These are phyloP conservation scores for Lissonota sp. DNA, from an alignment of 2,888 invertebrate species.

Conservation along the genomic window DNA sequence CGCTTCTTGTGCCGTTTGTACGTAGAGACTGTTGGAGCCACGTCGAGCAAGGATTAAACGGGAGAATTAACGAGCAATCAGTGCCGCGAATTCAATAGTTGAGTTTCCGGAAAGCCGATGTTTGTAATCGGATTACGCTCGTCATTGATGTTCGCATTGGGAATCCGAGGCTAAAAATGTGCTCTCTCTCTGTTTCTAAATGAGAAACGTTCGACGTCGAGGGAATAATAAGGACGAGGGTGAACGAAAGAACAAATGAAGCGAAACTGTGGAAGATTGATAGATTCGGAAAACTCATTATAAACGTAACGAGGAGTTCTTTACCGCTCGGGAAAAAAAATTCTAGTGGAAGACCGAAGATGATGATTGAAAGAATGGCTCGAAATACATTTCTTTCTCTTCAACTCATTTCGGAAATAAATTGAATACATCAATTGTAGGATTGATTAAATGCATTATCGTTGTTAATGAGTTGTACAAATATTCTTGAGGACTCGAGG, in stretches of 20 bases:
- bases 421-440: no score
- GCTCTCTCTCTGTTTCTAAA: not conserved
- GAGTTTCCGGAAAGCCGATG: not conserved
- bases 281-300: conserved; percentile 31
- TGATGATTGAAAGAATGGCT: not conserved
- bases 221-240: conserved; percentile 12
- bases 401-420: not conserved
- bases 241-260: conserved; percentile 15
- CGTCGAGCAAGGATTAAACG: conserved; percentile 31
- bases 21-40: conserved; percentile 9
- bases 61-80: conserved; percentile 54
- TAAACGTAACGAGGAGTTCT: not conserved
- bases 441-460: no score
- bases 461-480: no score
- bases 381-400: conserved; percentile 23
- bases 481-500: no score
- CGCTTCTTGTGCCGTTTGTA: not conserved
- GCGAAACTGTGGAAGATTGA: conserved; percentile 10
- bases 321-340: conserved; percentile 6
- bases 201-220: conserved; percentile 9
- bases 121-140: conserved; percentile 48
- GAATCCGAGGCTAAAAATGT: conserved; percentile 23
- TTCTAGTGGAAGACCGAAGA: conserved; percentile 30
- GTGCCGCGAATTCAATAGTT: conserved; percentile 34
- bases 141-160: conserved; percentile 27